These are phyloP conservation scores for Poecilia latipinna DNA, from an alignment of 2,113 vertebrate species.

Conservation along the genomic window DNA sequence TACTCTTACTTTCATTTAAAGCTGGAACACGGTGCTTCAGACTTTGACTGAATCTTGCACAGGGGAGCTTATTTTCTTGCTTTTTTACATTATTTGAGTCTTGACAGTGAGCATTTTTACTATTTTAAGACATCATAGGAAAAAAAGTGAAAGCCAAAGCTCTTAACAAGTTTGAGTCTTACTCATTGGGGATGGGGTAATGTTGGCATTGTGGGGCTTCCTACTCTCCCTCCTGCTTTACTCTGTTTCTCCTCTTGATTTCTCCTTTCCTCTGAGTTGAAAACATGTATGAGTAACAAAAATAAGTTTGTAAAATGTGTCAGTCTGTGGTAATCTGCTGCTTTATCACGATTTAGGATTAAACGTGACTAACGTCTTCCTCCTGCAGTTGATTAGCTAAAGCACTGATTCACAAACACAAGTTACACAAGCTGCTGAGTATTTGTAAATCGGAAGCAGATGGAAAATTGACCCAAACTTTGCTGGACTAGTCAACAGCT, in stretches of 20 bases:
- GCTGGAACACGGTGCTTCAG: conserved; percentile 3
- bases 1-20: conserved; percentile 24
- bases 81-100: conserved; percentile 38
- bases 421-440: background rate
- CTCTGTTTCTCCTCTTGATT: conserved; percentile 32
- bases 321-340: conserved; percentile 20
- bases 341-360: conserved; percentile 15
- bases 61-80: conserved; percentile 13
- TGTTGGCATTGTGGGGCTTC: conserved; percentile 69
- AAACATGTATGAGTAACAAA: conserved; percentile 41
- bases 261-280: conserved; percentile 29
- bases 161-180: conserved; percentile 41
- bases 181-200: conserved; percentile 59
- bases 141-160: conserved; percentile 46
- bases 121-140: conserved; percentile 39
- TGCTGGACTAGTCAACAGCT: background rate
- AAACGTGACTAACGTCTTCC: conserved; percentile 28
- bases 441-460: conserved; percentile 27
- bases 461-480: background rate
- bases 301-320: conserved; percentile 41
- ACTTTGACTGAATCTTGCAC: conserved; percentile 8
- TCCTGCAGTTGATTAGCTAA: conserved; percentile 7
- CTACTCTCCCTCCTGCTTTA: conserved; percentile 26
- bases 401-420: conserved; percentile 12
- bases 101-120: conserved; percentile 41